These are phyloP conservation scores for Chloromyia formosa DNA, from an alignment of 2,888 invertebrate species.

Conservation along the genomic window DNA sequence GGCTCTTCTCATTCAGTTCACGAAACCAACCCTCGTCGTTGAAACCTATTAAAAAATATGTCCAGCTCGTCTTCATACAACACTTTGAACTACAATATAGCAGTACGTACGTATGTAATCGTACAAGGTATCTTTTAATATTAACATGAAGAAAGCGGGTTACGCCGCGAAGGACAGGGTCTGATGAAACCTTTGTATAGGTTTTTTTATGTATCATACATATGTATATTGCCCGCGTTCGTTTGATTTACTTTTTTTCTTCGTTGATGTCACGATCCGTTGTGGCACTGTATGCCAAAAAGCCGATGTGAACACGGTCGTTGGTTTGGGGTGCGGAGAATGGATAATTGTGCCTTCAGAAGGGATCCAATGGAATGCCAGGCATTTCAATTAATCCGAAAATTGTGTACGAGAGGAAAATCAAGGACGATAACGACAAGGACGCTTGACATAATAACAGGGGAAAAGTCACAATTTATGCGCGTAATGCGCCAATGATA, in stretches of 20 bases:
- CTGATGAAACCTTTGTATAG: not conserved
- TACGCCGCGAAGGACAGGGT: not conserved
- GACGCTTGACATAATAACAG: not conserved
- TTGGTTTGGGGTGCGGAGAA: conserved; percentile 52
- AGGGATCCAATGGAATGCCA: conserved; percentile 61
- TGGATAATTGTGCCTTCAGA: conserved; percentile 63
- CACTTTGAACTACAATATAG: conserved; percentile 23
- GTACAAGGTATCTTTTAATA: no score
- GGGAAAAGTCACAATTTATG: conserved; percentile 29
- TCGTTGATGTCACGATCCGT: conserved; percentile 23
- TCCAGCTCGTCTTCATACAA: conserved; percentile 13
- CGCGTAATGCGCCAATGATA: conserved; percentile 5
- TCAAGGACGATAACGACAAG: conserved; percentile 57
- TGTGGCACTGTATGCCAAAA: conserved; percentile 22
- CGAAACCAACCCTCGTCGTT: not conserved
- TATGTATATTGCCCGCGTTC: no score
- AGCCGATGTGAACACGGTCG: not conserved
- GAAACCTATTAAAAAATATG: not conserved
- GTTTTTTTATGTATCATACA: conserved; percentile 12
- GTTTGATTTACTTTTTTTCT: conserved; percentile 35
- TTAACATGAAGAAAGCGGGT: no score
- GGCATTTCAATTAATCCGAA: conserved; percentile 64
- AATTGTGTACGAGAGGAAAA: conserved; percentile 49
- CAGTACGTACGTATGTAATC: no score
- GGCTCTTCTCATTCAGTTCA: not conserved